Evolutionary conservation across 37 sponge, comb jelly and placozoan species (phyloP).

Genomic region (Cliona cf. orientalis): DNA sequence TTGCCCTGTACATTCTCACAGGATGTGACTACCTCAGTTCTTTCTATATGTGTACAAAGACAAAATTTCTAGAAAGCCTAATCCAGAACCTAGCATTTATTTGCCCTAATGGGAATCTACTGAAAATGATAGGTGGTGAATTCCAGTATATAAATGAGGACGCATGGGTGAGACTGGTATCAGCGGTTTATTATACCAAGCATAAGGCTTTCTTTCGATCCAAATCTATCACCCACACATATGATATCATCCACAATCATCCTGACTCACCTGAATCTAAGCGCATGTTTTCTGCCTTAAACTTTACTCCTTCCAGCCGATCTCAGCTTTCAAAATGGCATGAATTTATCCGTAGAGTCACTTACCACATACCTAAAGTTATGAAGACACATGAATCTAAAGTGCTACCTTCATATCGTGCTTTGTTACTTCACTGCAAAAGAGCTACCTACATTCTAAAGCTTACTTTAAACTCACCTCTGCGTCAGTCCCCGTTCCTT

Average conservation of each 20-base stretch:
- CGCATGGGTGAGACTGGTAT: neutral
- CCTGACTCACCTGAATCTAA: neutral
- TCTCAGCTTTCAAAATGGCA: neutral
- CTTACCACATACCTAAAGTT: neutral
- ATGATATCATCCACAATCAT: neutral
- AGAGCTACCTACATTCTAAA: neutral
- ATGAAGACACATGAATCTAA: neutral
- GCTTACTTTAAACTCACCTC: neutral
- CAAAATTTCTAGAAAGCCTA: neutral
- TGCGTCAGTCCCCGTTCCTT: neutral
- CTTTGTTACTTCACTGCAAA: neutral
- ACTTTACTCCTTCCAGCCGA: neutral
- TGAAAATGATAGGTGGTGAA: neutral
- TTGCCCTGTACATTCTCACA: neutral
- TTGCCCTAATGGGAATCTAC: neutral
- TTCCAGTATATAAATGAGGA: neutral
- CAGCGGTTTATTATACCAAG: neutral
- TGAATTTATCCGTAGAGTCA: neutral
- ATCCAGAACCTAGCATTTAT: neutral
- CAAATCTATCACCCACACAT: neutral
- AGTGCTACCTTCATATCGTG: neutral
- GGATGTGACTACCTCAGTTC: neutral
- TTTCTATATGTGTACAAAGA: neutral
- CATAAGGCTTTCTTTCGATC: neutral
- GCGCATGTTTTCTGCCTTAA: neutral